phyloP scores from a whole-genome alignment of 2,888 invertebrate species.

The Calameuta filiformis region DNA sequence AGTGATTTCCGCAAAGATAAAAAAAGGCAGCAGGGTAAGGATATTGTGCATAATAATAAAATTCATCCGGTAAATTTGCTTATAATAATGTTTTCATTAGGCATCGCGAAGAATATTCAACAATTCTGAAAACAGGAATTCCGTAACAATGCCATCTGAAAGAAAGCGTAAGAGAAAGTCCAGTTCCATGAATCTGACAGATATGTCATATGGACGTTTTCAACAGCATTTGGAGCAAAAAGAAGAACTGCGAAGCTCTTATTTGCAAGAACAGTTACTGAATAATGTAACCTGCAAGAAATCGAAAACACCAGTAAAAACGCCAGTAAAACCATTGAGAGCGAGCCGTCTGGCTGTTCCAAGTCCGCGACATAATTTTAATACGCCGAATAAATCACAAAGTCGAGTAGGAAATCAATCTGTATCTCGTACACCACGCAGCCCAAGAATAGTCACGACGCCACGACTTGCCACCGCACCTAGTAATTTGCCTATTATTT shows the following conservation, averaged over 20 bases:
- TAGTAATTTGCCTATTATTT: conserved; percentile 26
- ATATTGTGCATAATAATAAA: not conserved
- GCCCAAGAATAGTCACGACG: conserved; percentile 29
- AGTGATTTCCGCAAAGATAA: conserved; percentile 10
- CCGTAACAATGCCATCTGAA: not conserved
- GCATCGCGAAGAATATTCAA: conserved; percentile 16
- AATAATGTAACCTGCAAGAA: conserved; percentile 49
- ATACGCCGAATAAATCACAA: conserved; percentile 32
- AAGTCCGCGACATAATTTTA: conserved; percentile 4
- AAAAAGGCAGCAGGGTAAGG: conserved; percentile 10
- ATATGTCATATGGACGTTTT: conserved; percentile 56
- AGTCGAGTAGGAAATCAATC: conserved; percentile 14
- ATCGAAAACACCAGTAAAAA: conserved; percentile 36
- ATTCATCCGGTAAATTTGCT: not conserved
- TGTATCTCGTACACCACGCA: conserved; percentile 23
- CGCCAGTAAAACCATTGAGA: conserved; percentile 50
- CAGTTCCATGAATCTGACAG: not conserved
- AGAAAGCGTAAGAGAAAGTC: not conserved
- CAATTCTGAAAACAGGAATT: not conserved
- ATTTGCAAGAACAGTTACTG: conserved; percentile 61
- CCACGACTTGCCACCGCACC: conserved; percentile 34
- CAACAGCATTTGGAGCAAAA: conserved; percentile 69
- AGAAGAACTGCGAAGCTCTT: conserved; percentile 70
- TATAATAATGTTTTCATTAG: conserved; percentile 7
- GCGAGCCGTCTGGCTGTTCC: conserved; percentile 37